Base-by-base conservation (phyloP, 30 jellyfish, hydroid and myxozoan species). In the Aurelia sp. region DNA sequence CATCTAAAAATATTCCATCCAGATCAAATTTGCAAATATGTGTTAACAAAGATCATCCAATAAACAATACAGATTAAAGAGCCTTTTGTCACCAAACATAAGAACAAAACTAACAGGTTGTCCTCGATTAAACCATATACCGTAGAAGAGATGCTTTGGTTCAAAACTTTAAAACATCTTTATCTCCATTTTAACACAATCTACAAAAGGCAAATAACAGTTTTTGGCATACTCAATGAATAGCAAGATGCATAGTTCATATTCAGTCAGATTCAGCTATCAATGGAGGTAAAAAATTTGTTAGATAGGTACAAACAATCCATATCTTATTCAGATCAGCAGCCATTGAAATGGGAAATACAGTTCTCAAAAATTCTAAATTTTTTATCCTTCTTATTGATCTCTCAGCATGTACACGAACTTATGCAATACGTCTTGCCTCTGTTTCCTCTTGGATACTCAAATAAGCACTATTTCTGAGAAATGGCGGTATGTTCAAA, bases 341-440 rank as follows among this genome's bases (percentile, higher is more conserved):
- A 21, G 67, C 91, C 84, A 69, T 81, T 19, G 37, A 72, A 6
- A 71, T 59, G 0, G 88, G 88, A 59, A 65, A 62, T 31, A 58
- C 22, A 41, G 69, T 66, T 73, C 60, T 22, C 60, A 73, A 35
- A 35, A 18, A 78, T 67, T 63, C 84, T 60, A 71, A 75, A 69
- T 22, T 60, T 73, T 60, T 89, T 89, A 79, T 81, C 20, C 94
- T 75, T 50, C 85, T 55, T 33, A 89, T 79, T 15, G 90, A 89
- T 18, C 95, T 65, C 48, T 89, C 94, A 18, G 81, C 97, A 78
- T 80, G 90, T 17, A 80, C 93, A 61, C 94, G 48, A n/a, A 89
- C 93, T 16, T 85, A 68, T 19, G 97, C 97, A 75, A 68, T 77
- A 16, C 74, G 50, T 61, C 92, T 77, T 51, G 97, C 81, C 73